Percentiles rank a stretch among this genome's conserved stretches.
phyloP scores from a whole-genome alignment of 2,113 vertebrate genomes.

The Maccullochella peelii region DNA sequence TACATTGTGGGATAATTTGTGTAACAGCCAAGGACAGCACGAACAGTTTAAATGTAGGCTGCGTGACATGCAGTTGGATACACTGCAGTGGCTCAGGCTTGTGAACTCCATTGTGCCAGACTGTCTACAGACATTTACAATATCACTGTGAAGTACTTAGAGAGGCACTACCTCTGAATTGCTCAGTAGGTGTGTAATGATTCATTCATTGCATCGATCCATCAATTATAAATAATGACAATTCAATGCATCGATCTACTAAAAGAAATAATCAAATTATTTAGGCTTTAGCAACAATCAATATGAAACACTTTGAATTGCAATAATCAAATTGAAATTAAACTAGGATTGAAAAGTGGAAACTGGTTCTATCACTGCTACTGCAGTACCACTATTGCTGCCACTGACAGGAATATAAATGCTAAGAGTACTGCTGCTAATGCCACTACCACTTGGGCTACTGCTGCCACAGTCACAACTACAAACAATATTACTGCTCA shows the following conservation, averaged over 20 bases:
- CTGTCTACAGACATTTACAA: constrained; percentile 41
- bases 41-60: background rate
- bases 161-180: constrained; percentile 4
- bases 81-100: constrained; percentile 19
- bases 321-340: constrained; percentile 48
- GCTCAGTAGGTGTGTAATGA: constrained; percentile 7
- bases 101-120: constrained; percentile 21
- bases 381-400: background rate
- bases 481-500: background rate
- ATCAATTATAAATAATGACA: constrained; percentile 31
- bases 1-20: constrained; percentile 17
- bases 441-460: constrained; percentile 6
- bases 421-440: constrained; percentile 20
- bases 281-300: constrained; percentile 11
- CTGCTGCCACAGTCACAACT: constrained; percentile 5
- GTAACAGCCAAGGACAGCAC: background rate
- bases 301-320: constrained; percentile 32
- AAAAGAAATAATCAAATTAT: constrained; percentile 36
- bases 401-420: constrained; percentile 29
- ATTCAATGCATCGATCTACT: constrained; percentile 31
- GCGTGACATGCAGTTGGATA: constrained; percentile 12
- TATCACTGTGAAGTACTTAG: constrained; percentile 15
- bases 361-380: constrained; percentile 24
- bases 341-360: constrained; percentile 38
- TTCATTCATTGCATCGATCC: constrained; percentile 16